Percentiles rank a stretch among this genome's conserved stretches.
Conservation (phyloP, 2,888 invertebrate species). For the Polyploca ridens region DNA sequence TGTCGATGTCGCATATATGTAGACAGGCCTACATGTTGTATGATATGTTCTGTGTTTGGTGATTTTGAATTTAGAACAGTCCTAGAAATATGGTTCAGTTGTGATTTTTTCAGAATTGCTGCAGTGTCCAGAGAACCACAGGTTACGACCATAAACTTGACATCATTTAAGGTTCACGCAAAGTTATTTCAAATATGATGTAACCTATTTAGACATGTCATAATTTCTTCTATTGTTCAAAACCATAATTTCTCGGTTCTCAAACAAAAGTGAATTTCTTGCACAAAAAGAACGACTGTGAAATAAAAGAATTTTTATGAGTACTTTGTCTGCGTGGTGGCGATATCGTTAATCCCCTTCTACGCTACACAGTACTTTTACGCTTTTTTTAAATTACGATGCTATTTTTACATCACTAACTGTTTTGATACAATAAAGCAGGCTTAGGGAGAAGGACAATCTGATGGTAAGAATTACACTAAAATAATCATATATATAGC, state of each 20-base stretch:
- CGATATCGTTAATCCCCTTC: constrained; percentile 62
- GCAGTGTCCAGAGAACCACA: too few relatives aligned
- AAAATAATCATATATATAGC: constrained; percentile 2
- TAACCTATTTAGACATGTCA: constrained; percentile 18
- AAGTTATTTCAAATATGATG: neutral
- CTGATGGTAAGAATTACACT: constrained; percentile 22
- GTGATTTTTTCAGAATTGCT: too few relatives aligned
- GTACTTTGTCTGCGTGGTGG: constrained; percentile 55
- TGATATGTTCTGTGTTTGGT: too few relatives aligned
- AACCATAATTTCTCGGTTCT: constrained; percentile 34
- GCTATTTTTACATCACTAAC: constrained; percentile 48
- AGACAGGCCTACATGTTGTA: too few relatives aligned
- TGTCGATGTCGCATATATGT: too few relatives aligned
- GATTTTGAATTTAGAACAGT: too few relatives aligned
- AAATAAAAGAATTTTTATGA: constrained; percentile 57
- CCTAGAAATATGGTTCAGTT: too few relatives aligned
- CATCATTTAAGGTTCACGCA: too few relatives aligned
- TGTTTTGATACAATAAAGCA: constrained; percentile 30
- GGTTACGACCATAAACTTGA: too few relatives aligned
- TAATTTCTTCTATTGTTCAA: constrained; percentile 36
- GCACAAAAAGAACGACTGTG: constrained; percentile 45
- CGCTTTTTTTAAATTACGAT: constrained; percentile 50
- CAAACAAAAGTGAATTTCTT: constrained; percentile 55
- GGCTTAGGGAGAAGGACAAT: constrained; percentile 20
- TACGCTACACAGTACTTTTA: constrained; percentile 49